phyloP scores from a whole-genome alignment of 2,797 vertebrate species.

The Karalla daura region DNA sequence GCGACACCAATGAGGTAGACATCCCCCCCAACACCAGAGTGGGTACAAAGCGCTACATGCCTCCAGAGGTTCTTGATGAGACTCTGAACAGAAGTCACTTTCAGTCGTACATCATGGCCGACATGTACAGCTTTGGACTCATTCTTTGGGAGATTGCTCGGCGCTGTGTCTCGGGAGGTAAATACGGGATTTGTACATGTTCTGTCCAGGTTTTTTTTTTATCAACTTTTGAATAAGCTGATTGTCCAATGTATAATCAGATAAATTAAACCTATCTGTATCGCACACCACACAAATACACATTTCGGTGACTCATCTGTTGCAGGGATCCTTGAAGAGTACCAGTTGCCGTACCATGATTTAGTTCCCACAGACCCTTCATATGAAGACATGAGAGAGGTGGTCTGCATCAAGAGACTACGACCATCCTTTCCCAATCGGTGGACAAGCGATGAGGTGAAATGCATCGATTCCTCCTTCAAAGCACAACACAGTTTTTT shows the following conservation, averaged over 20 bases:
- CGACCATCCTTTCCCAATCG: slow-evolving; percentile 95
- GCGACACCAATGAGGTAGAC: slow-evolving; percentile 97
- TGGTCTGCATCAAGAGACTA: slow-evolving; percentile 93
- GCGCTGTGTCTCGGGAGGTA: slow-evolving; percentile 96
- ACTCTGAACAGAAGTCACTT: slow-evolving; percentile 95
- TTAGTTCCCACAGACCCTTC: slow-evolving; percentile 94
- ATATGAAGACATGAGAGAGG: slow-evolving; percentile 97
- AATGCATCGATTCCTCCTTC: neutral
- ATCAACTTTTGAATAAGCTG: no score
- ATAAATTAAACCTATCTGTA: neutral
- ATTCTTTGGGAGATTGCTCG: slow-evolving; percentile 97
- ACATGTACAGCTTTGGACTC: slow-evolving; percentile 98
- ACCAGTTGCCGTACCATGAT: slow-evolving; percentile 95
- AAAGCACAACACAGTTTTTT: no score
- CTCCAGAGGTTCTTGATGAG: slow-evolving; percentile 96
- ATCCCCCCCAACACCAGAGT: slow-evolving; percentile 96
- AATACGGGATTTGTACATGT: slow-evolving; percentile 2
- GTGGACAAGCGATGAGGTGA: slow-evolving; percentile 97
- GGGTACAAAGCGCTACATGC: slow-evolving; percentile 98
- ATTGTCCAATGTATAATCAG: no score
- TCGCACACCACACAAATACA: neutral
- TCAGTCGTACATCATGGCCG: slow-evolving; percentile 98
- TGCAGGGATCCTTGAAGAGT: slow-evolving; percentile 95
- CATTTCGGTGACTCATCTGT: neutral
- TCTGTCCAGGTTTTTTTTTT: no score